Conservation (phyloP, 2,113 vertebrate genomes). For the Gymnocephalus cernua region DNA sequence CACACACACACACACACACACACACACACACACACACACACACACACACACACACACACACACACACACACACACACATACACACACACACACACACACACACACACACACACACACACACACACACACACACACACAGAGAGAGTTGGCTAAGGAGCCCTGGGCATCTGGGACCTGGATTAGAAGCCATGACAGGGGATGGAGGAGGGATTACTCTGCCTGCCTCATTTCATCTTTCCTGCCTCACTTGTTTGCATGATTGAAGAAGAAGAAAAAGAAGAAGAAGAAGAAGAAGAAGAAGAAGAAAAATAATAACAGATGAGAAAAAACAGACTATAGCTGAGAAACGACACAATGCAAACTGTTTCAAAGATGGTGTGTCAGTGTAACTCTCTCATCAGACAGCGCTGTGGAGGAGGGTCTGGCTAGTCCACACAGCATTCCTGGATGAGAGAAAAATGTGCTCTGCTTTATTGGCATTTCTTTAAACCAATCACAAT, state of each 20-base stretch:
- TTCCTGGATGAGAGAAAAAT: no score
- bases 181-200: constrained; percentile 66
- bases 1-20: neutral
- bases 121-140: neutral
- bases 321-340: neutral
- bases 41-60: neutral
- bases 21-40: constrained; percentile 11
- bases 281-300: neutral
- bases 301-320: neutral
- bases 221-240: constrained; percentile 35
- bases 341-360: constrained; percentile 4
- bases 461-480: no score
- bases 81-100: no score
- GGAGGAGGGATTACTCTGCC: constrained; percentile 65
- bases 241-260: constrained; percentile 51
- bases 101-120: no score
- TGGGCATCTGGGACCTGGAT: constrained; percentile 64
- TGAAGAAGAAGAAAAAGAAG: constrained; percentile 1
- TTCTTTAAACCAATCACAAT: no score
- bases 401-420: no score
- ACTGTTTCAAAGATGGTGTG: constrained; percentile 12
- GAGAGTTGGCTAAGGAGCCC: constrained; percentile 29
- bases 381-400: neutral
- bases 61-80: constrained; percentile 14
- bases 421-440: no score